Conservation (phyloP, 2,113 vertebrate species). For the Gymnogyps californianus region DNA sequence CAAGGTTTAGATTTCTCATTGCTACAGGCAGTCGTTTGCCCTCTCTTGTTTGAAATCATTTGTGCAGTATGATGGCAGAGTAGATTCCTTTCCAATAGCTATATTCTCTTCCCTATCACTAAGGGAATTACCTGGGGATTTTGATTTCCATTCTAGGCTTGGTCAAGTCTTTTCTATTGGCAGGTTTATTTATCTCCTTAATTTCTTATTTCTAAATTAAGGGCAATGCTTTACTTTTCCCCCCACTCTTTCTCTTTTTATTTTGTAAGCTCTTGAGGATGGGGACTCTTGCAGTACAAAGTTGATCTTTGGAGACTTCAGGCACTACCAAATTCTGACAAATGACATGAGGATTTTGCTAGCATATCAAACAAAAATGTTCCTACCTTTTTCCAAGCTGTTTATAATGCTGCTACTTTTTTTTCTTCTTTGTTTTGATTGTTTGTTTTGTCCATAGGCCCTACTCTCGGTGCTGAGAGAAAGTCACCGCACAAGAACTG, state of each 20-base stretch:
- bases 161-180: neutral
- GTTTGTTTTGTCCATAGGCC: slow-evolving; percentile 72
- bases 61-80: neutral
- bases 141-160: neutral
- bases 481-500: slow-evolving; percentile 94
- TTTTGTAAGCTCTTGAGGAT: neutral
- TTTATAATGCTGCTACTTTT: neutral
- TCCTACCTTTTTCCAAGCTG: neutral
- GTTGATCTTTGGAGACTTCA: neutral
- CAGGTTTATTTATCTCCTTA: neutral
- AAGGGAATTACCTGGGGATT: neutral
- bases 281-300: neutral
- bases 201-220: neutral
- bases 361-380: neutral
- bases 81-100: neutral
- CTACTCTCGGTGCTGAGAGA: slow-evolving; percentile 88
- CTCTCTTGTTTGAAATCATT: neutral
- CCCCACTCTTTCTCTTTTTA: neutral
- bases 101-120: neutral
- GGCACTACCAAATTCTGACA: neutral
- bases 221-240: neutral
- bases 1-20: neutral
- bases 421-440: neutral
- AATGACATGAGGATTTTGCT: neutral
- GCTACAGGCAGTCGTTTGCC: neutral